Evolutionary conservation across 64 coral and sea anemone species (phyloP).

Genomic region (Actinia equina): DNA sequence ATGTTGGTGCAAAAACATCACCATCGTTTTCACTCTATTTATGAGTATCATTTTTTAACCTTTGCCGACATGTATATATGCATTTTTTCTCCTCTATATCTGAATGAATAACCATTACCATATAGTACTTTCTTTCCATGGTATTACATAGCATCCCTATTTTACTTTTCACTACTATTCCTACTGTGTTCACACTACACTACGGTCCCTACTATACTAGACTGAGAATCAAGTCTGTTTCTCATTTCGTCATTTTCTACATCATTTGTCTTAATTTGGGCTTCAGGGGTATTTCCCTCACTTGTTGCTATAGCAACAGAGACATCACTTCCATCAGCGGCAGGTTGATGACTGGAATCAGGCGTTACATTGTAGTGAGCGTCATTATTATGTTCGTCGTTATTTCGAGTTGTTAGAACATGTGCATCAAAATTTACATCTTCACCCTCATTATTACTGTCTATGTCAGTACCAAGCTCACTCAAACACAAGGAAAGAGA

Average conservation of each 20-base stretch:
- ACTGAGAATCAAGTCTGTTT: not conserved
- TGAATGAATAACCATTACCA: not conserved
- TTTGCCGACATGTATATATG: no score
- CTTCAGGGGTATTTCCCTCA: not conserved
- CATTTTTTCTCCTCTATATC: not conserved
- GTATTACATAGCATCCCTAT: not conserved
- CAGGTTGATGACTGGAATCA: not conserved
- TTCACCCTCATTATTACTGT: not conserved
- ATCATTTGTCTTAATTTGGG: not conserved
- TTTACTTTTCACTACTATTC: not conserved
- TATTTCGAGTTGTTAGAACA: not conserved
- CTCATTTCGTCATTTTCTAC: not conserved
- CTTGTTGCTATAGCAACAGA: conserved; percentile 1
- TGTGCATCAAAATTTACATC: not conserved
- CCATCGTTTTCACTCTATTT: no score
- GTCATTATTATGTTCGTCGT: not conserved
- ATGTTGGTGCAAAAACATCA: no score
- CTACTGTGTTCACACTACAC: conserved; percentile 8
- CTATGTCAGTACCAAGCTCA: not conserved
- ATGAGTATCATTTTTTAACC: no score
- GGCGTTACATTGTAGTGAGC: not conserved
- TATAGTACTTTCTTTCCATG: not conserved
- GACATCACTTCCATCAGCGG: not conserved
- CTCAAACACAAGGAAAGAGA: not conserved
- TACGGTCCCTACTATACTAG: conserved; percentile 15